These are phyloP conservation scores for Ormia ochracea DNA, from an alignment of 2,888 invertebrate genomes.

Conservation along the genomic window DNA sequence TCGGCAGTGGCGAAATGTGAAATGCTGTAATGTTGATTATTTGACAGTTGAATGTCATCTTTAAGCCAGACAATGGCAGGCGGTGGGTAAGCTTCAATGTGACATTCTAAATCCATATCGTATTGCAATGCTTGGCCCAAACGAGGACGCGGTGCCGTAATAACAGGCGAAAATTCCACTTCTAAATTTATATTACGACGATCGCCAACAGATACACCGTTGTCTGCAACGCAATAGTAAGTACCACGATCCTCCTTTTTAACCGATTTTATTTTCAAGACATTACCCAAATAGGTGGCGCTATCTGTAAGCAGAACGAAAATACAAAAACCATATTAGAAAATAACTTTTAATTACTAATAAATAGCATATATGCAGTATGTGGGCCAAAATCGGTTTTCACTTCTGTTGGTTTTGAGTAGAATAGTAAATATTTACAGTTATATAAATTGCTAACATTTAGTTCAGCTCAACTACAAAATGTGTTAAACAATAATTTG, in stretches of 20 bases:
- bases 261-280: conserved; percentile 85
- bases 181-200: conserved; percentile 91
- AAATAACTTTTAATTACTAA: background rate
- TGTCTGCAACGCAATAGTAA: conserved; percentile 95
- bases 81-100: conserved; percentile 95
- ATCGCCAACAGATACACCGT: conserved; percentile 90
- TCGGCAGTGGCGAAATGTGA: conserved; percentile 94
- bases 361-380: no score
- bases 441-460: no score
- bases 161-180: conserved; percentile 92
- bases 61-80: conserved; percentile 95
- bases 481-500: no score
- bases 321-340: background rate
- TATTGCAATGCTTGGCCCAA: conserved; percentile 92
- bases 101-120: conserved; percentile 96
- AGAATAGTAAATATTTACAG: no score
- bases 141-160: conserved; percentile 88
- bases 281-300: conserved; percentile 83
- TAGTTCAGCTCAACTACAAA: no score
- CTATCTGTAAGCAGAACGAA: conserved; percentile 71
- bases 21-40: conserved; percentile 93
- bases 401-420: no score
- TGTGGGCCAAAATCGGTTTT: no score
- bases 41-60: conserved; percentile 87
- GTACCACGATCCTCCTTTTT: conserved; percentile 94